These are phyloP conservation scores for Drosophila birchii DNA, from an alignment of 2,888 invertebrate genomes.

Conservation along the genomic window DNA sequence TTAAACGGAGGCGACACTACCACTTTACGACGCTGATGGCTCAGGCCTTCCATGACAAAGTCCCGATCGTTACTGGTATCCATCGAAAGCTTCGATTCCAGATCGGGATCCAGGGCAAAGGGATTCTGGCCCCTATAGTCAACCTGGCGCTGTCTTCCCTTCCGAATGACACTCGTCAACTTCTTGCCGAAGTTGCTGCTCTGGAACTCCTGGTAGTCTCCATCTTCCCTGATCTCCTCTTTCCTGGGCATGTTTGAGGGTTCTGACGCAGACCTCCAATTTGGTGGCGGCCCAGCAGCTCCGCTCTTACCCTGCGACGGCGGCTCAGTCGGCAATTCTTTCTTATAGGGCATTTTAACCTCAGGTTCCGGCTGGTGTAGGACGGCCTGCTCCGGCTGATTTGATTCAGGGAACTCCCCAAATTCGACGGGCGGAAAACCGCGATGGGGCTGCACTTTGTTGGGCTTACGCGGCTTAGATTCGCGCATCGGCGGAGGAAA, in stretches of 20 bases:
- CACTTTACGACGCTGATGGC: conserved; percentile 23
- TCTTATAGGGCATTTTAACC: neutral
- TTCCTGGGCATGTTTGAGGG: too few relatives aligned
- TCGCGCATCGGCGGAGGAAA: conserved; percentile 19
- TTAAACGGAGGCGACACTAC: conserved; percentile 41
- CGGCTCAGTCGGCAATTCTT: neutral
- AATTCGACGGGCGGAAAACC: conserved; percentile 4
- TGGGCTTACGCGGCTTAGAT: neutral
- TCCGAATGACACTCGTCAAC: conserved; percentile 12
- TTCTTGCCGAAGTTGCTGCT: neutral
- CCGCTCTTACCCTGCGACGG: neutral
- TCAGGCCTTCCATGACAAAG: neutral
- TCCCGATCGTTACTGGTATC: neutral
- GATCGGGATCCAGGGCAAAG: neutral
- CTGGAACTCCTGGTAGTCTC: neutral
- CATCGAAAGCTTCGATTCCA: neutral
- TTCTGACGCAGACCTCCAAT: neutral
- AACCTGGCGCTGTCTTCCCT: conserved; percentile 10
- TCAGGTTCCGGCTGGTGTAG: neutral
- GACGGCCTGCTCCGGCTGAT: neutral
- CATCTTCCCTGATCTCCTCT: neutral
- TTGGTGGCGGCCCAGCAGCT: neutral
- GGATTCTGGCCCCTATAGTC: conserved; percentile 46
- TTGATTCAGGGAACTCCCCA: neutral
- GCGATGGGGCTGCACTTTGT: neutral